phyloP scores from a whole-genome alignment of 2,888 invertebrate species.

The Orchestes rusci region DNA sequence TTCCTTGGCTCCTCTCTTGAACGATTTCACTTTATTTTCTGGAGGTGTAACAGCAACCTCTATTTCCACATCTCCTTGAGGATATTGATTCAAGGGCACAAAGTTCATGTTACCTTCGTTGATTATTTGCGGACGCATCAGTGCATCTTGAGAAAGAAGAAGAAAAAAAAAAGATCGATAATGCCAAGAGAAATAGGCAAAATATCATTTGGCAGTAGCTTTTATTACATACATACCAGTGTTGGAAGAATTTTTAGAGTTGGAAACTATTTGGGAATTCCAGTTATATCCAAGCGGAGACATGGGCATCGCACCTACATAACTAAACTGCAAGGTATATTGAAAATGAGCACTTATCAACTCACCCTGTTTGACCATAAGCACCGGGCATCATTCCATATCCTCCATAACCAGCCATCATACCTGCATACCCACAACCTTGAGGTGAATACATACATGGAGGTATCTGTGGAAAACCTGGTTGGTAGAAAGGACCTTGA shows the following conservation, averaged over 20 bases:
- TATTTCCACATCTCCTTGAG: not conserved
- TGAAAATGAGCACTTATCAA: not conserved
- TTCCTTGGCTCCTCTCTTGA: no score
- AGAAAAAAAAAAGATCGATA: no score
- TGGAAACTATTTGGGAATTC: no score
- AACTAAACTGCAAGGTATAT: not conserved
- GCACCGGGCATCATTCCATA: not conserved
- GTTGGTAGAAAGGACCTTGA: constrained; percentile 37
- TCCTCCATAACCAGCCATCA: constrained; percentile 5
- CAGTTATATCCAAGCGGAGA: not conserved
- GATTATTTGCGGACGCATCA: no score
- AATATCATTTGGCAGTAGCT: not conserved
- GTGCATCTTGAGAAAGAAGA: no score
- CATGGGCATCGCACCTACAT: not conserved
- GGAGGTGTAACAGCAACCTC: not conserved
- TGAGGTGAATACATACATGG: constrained; percentile 13
- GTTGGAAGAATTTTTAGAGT: no score
- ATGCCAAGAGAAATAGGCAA: no score
- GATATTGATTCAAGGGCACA: not conserved
- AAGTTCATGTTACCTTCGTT: no score
- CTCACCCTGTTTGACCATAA: not conserved
- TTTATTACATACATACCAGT: not conserved
- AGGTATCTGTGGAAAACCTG: constrained; percentile 31
- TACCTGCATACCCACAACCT: constrained; percentile 12
- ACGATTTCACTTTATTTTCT: no score